phyloP scores from a whole-genome alignment of 2,888 invertebrate species.

The Clusia tigrina region DNA sequence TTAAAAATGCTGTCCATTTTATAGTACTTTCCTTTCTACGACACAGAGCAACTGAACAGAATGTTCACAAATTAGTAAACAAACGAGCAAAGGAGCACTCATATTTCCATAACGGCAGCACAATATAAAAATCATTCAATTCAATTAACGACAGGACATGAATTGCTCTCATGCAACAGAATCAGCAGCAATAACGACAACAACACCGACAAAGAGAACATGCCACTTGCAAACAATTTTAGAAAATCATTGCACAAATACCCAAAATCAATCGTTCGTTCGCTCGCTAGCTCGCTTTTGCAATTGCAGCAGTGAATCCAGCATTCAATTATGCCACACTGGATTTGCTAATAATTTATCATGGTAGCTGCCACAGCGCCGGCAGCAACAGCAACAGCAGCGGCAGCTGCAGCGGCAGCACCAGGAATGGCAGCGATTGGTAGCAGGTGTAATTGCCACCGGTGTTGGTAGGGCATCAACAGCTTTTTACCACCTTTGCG shows the following conservation, averaged over 20 bases:
- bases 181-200: background rate
- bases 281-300: background rate
- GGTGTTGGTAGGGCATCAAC: background rate
- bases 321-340: background rate
- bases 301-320: no score
- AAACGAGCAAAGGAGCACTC: no score
- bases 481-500: background rate
- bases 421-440: background rate
- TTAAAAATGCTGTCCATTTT: no score
- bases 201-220: background rate
- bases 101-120: no score
- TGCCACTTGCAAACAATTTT: conserved; percentile 6
- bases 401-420: background rate
- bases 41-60: no score
- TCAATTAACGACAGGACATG: no score
- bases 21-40: no score
- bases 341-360: background rate
- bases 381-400: background rate
- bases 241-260: background rate
- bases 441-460: background rate
- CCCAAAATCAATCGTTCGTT: background rate
- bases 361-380: background rate
- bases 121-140: no score
- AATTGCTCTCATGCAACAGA: background rate
- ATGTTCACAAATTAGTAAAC: no score